phyloP scores from a whole-genome alignment of 2,113 vertebrate species.

The Trichechus manatus region DNA sequence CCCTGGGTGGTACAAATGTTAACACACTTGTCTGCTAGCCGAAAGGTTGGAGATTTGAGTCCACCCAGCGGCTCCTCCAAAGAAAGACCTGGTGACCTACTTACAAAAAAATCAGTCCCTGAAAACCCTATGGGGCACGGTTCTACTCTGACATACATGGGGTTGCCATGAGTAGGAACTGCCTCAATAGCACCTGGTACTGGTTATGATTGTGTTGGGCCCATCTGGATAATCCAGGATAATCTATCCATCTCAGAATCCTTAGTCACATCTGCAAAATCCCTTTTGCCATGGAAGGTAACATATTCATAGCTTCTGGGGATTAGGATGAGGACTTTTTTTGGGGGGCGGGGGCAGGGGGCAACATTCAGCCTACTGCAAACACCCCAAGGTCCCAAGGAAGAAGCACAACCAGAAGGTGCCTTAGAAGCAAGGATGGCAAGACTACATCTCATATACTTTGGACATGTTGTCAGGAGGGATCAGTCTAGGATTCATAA shows the following conservation, averaged over 20 bases:
- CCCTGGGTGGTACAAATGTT: background rate
- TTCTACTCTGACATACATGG: background rate
- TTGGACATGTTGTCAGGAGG: too few species aligned
- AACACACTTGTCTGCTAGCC: background rate
- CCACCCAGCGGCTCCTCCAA: background rate
- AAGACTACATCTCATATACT: too few species aligned
- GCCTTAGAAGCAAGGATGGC: too few species aligned
- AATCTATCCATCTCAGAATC: background rate
- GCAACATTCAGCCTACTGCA: too few species aligned
- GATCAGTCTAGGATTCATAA: too few species aligned
- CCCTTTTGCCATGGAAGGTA: background rate
- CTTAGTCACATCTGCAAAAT: background rate
- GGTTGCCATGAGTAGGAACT: background rate
- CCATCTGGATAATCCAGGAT: background rate
- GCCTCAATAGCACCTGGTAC: background rate
- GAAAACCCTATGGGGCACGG: background rate
- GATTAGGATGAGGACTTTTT: background rate
- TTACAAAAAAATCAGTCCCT: background rate
- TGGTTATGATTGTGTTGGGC: accelerated
- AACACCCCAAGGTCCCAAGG: background rate
- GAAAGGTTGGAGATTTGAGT: background rate
- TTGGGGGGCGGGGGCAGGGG: background rate
- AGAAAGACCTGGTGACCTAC: background rate
- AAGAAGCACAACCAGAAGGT: too few species aligned
- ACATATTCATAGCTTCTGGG: background rate